These are phyloP conservation scores for Dione juno DNA, from an alignment of 2,888 invertebrate genomes.

Conservation along the genomic window DNA sequence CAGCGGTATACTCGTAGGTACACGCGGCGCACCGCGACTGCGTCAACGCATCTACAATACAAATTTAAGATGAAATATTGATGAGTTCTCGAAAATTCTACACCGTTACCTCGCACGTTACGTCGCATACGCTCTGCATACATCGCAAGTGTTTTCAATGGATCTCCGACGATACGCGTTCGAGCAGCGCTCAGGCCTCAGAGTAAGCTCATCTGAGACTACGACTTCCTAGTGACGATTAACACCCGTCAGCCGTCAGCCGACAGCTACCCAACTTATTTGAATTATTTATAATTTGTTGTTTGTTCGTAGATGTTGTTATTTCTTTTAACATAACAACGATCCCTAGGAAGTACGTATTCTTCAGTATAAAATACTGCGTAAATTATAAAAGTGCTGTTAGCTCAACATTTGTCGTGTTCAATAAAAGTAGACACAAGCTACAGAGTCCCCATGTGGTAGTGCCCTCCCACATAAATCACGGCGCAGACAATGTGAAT, in stretches of 20 bases:
- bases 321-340: not conserved
- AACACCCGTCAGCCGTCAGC: slow-evolving; percentile 21
- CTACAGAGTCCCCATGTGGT: not conserved
- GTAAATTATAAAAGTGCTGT: no score
- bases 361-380: no score
- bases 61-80: slow-evolving; percentile 69
- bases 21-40: slow-evolving; percentile 22
- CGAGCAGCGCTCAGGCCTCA: no score
- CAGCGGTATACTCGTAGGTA: not conserved
- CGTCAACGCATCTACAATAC: slow-evolving; percentile 62
- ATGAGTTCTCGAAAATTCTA: slow-evolving; percentile 63
- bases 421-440: not conserved
- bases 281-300: slow-evolving; percentile 20
- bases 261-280: no score
- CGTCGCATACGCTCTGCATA: slow-evolving; percentile 58
- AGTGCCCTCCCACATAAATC: slow-evolving; percentile 44
- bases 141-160: slow-evolving; percentile 43
- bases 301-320: not conserved
- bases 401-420: not conserved
- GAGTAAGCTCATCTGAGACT: not conserved
- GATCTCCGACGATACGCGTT: not conserved
- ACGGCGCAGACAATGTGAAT: slow-evolving; percentile 34
- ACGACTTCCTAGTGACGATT: not conserved
- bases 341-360: no score
- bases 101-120: slow-evolving; percentile 48